Base-by-base conservation (phyloP, 2,797 vertebrate genomes). In the Etheostoma nigrum region DNA sequence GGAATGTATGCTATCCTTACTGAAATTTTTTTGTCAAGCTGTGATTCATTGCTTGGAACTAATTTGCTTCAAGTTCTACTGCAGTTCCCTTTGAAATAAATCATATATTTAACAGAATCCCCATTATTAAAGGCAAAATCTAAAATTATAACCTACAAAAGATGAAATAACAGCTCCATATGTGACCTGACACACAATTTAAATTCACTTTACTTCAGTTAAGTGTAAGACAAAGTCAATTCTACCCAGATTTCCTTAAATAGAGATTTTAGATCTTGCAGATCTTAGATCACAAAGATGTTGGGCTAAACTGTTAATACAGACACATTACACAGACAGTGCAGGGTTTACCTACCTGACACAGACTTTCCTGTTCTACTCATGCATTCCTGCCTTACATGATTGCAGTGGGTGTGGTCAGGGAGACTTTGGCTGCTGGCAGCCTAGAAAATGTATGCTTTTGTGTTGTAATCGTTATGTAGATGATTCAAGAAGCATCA, bases 361-460 rank as follows among this genome's bases (percentile, higher is more conserved):
- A 93, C 88, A 86, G 93, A 92, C 93, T 94, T 95, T 94, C 93
- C 93, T 93, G 95, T 95, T 96, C 93, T 94, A 93, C 93, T 90
- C 87, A 87, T 93, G 89, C 93, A 95, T 95, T 96, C 95, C 94
- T 95, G 90, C 88, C 87, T 92, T 91, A 94, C 92, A 87, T 95
- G 94, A 94, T 94, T 95, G 92, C 93, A 92, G 93, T 94, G 90
- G 95, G 95, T 94, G 95, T 95, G 94, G 93, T 87, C 90, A 90
- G 79, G 85, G 83, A 95, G 91, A 93, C 93, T 93, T 94, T 94
- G 92, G 94, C 94, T 95, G 94, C 95, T 94, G 95, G 95, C 94
- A 93, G 95, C 93, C 82, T 47, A 81, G 92, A 92, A 94, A 93
- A 91, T 89, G 76, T 89, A 92, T 92, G 84, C 74, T 79, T 93